Conservation (phyloP, 2,113 vertebrate species). For the Saimiri boliviensis region DNA sequence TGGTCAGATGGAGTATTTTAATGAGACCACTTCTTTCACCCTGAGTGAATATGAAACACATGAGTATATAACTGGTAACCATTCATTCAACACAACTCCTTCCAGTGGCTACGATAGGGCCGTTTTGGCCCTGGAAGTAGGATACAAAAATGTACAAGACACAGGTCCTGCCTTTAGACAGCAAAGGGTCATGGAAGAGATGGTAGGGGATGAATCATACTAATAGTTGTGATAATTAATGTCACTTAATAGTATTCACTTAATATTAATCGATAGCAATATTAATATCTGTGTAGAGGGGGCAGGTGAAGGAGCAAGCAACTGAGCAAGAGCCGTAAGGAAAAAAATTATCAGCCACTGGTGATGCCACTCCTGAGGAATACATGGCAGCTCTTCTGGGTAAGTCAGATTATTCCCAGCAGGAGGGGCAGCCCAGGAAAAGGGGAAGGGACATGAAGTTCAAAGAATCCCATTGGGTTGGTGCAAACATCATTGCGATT, state of each 20-base stretch:
- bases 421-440: accelerated
- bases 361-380: background rate
- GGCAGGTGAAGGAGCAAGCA: background rate
- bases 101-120: accelerated
- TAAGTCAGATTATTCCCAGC: background rate
- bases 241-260: too few species aligned
- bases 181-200: background rate
- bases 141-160: accelerated
- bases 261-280: background rate
- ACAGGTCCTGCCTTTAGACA: background rate
- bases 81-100: background rate
- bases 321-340: background rate
- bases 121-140: too few species aligned
- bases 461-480: background rate
- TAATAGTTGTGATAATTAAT: background rate
- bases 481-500: too few species aligned
- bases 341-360: too few species aligned
- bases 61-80: too few species aligned
- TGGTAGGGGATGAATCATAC: background rate
- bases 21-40: background rate
- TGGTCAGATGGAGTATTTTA: background rate
- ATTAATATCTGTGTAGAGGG: background rate
- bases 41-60: too few species aligned
- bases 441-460: accelerated
- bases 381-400: background rate